Percentiles rank a stretch among this genome's conserved stretches.
Conservation (phyloP, 1,140 invertebrate species). For the Drosophila mojavensis region DNA sequence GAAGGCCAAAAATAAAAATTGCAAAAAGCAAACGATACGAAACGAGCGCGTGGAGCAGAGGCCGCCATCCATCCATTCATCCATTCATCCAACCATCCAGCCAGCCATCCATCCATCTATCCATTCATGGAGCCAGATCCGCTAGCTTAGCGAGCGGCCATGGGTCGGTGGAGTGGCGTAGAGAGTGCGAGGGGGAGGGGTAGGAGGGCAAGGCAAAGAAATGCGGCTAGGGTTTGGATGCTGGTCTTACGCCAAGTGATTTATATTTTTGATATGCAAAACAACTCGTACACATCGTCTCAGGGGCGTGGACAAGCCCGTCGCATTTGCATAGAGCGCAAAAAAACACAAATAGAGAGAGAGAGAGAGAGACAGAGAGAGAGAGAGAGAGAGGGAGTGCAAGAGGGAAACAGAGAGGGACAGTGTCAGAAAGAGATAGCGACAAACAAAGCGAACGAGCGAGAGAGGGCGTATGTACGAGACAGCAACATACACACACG, state of each 20-base stretch:
- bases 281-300: slow-evolving; percentile 71
- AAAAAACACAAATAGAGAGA: neutral
- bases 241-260: slow-evolving; percentile 80
- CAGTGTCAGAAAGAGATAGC: neutral
- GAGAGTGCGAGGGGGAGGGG: neutral
- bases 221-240: slow-evolving; percentile 28
- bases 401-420: neutral
- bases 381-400: neutral
- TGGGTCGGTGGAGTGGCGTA: neutral
- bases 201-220: neutral
- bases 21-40: slow-evolving; percentile 38
- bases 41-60: slow-evolving; percentile 45
- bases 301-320: slow-evolving; percentile 66
- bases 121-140: slow-evolving; percentile 43
- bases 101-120: slow-evolving; percentile 17
- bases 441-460: slow-evolving; percentile 5
- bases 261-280: slow-evolving; percentile 82
- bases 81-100: no score
- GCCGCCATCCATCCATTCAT: slow-evolving; percentile 19
- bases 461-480: neutral
- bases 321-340: slow-evolving; percentile 42
- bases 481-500: neutral
- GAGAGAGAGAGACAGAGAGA: neutral
- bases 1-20: slow-evolving; percentile 31
- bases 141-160: slow-evolving; percentile 22